Conservation (phyloP, 2,888 invertebrate genomes). For the Oscheius myriophilus region DNA sequence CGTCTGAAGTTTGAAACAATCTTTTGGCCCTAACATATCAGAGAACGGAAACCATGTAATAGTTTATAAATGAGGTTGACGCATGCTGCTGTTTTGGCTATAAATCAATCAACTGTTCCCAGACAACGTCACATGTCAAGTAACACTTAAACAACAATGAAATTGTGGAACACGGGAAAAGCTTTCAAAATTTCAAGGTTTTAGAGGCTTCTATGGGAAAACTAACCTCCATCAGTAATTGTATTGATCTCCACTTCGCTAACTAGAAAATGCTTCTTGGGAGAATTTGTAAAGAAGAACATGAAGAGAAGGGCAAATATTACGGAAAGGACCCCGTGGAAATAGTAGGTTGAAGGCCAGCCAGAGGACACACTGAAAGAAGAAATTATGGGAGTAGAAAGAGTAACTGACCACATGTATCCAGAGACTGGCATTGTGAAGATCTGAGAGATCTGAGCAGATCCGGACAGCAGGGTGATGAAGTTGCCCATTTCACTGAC, state of each 20-base stretch:
- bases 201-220: not conserved
- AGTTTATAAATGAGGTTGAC: too few species aligned
- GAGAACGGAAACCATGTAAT: too few species aligned
- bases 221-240: slow-evolving; percentile 40
- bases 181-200: slow-evolving; percentile 2
- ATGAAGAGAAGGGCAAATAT: slow-evolving; percentile 39
- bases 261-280: slow-evolving; percentile 44
- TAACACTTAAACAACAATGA: not conserved
- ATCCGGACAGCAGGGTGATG: slow-evolving; percentile 49
- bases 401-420: slow-evolving; percentile 40
- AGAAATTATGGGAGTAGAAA: not conserved
- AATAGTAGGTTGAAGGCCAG: slow-evolving; percentile 51
- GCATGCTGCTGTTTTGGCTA: too few species aligned
- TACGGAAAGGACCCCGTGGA: slow-evolving; percentile 40
- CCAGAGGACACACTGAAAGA: slow-evolving; percentile 37
- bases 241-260: slow-evolving; percentile 33
- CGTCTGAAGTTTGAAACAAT: too few species aligned
- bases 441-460: slow-evolving; percentile 55
- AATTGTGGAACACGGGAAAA: too few species aligned
- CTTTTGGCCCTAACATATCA: too few species aligned
- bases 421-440: slow-evolving; percentile 58
- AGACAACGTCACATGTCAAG: too few species aligned
- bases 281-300: slow-evolving; percentile 47
- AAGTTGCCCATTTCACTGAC: slow-evolving; percentile 56
- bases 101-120: too few species aligned